These are phyloP conservation scores for Adrianichthys oophorus DNA, from an alignment of 2,797 vertebrate species.

Conservation along the genomic window DNA sequence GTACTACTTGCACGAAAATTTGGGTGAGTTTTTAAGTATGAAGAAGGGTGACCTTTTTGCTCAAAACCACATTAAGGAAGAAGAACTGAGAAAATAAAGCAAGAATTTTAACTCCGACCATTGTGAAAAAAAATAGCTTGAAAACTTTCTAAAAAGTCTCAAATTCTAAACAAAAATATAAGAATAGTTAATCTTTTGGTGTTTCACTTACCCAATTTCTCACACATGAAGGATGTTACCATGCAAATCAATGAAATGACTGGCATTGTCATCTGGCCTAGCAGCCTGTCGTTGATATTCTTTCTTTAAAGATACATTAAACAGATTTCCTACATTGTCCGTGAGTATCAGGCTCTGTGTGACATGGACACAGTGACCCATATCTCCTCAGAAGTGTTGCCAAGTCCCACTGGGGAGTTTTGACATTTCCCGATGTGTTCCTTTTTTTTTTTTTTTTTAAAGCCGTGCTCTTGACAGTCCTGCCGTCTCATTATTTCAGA, in stretches of 20 bases:
- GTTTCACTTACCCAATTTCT: too few relatives aligned
- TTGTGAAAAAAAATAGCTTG: too few relatives aligned
- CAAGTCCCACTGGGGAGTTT: constrained; percentile 62
- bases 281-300: constrained; percentile 26
- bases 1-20: too few relatives aligned
- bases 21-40: too few relatives aligned
- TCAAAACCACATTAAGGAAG: too few relatives aligned
- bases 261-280: constrained; percentile 26
- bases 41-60: too few relatives aligned
- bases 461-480: constrained; percentile 59
- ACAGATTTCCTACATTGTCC: constrained; percentile 61
- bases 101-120: too few relatives aligned
- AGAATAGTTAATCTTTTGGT: too few relatives aligned
- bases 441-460: constrained; percentile 41
- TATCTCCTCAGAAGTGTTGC: constrained; percentile 58
- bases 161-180: too few relatives aligned
- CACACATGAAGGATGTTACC: background rate
- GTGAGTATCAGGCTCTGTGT: constrained; percentile 45
- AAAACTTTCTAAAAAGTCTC: too few relatives aligned
- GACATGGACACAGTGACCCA: constrained; percentile 64
- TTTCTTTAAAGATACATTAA: constrained; percentile 54
- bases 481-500: constrained; percentile 68
- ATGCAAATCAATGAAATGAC: background rate
- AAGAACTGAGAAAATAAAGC: too few relatives aligned
- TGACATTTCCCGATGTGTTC: constrained; percentile 70